Conservation (phyloP, 2,888 invertebrate species). For the Thysanoteuthis rhombus region DNA sequence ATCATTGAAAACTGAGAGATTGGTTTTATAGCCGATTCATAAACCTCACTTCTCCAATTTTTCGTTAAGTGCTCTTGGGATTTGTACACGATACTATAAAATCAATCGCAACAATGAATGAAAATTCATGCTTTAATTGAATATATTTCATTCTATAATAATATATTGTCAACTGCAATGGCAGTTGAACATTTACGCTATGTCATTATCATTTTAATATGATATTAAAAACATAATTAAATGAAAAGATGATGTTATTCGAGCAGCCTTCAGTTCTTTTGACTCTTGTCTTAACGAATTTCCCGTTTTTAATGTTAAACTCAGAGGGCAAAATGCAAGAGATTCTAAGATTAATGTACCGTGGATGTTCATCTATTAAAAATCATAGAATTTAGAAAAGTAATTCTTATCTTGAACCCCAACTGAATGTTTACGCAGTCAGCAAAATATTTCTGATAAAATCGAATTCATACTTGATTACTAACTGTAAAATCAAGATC, state of each 20-base stretch:
- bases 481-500: too few relatives aligned
- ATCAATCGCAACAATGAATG: background rate
- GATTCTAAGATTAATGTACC: too few relatives aligned
- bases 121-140: background rate
- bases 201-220: background rate
- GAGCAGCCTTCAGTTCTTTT: too few relatives aligned
- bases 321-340: too few relatives aligned
- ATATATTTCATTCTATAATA: background rate
- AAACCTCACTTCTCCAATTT: background rate
- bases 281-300: too few relatives aligned
- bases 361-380: too few relatives aligned
- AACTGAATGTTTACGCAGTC: too few relatives aligned
- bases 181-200: background rate
- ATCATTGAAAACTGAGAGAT: background rate
- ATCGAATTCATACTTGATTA: too few relatives aligned
- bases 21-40: background rate
- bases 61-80: background rate
- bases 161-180: background rate
- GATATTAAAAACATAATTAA: background rate
- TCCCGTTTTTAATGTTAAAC: too few relatives aligned
- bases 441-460: too few relatives aligned
- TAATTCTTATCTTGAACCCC: too few relatives aligned
- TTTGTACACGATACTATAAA: background rate
- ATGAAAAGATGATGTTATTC: background rate
- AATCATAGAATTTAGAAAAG: too few relatives aligned